Conservation (phyloP, 2,888 invertebrate species). For the Agrenia bidenticulata region DNA sequence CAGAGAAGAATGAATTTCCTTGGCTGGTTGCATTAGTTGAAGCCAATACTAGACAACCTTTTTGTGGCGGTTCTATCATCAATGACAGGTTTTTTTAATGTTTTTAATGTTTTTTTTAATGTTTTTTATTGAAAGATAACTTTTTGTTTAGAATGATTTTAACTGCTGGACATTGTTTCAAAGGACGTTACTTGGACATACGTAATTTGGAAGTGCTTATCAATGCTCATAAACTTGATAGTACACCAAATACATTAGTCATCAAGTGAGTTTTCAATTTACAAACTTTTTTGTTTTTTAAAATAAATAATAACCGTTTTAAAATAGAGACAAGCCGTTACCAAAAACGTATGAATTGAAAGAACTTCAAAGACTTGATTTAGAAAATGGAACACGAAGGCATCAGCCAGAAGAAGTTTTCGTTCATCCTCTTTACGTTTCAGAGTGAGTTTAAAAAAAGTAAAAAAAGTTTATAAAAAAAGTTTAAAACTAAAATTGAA, state of each 20-base stretch:
- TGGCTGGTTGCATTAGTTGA: constrained; percentile 49
- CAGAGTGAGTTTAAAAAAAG: constrained; percentile 46
- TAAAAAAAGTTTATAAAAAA: too few relatives aligned
- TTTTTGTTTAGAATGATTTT: background rate
- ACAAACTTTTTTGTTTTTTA: constrained; percentile 1
- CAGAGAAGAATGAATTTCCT: constrained; percentile 46
- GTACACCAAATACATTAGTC: constrained; percentile 15
- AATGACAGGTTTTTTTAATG: constrained; percentile 30
- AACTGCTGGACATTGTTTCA: constrained; percentile 30
- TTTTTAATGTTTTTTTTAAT: constrained; percentile 17
- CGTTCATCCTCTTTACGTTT: constrained; percentile 48
- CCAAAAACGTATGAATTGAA: constrained; percentile 31
- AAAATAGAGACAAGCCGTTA: background rate
- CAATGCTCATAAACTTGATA: constrained; percentile 31
- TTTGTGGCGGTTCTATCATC: constrained; percentile 42
- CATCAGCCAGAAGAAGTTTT: constrained; percentile 44
- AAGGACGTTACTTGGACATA: constrained; percentile 32
- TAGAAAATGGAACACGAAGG: constrained; percentile 32
- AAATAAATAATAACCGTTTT: too few relatives aligned
- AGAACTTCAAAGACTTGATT: constrained; percentile 33
- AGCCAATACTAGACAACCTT: constrained; percentile 44
- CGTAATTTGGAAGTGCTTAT: constrained; percentile 30
- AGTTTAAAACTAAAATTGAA: too few relatives aligned
- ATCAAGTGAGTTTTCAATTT: constrained; percentile 1
- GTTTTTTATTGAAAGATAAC: background rate